Conservation (phyloP, 1,140 invertebrate genomes). For the Euwallacea fornicatus region DNA sequence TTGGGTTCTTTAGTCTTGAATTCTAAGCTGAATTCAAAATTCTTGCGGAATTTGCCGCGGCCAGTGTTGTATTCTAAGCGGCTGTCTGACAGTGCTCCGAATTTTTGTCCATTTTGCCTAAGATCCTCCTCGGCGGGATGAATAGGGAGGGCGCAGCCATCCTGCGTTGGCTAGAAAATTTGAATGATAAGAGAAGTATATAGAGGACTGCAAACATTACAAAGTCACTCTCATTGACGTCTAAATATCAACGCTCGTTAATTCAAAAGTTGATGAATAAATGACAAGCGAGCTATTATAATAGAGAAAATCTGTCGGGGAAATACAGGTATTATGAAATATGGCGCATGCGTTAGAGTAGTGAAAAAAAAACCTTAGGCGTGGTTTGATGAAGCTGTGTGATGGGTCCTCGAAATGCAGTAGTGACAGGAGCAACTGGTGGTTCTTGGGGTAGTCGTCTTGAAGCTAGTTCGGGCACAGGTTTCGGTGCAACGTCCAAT, state of each 20-base stretch:
- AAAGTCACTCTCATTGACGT: too few species aligned
- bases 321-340: too few species aligned
- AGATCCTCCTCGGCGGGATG: slow-evolving; percentile 35
- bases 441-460: slow-evolving; percentile 1
- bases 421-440: background rate
- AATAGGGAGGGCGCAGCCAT: slow-evolving; percentile 42
- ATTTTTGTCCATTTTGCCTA: slow-evolving; percentile 36
- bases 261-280: too few species aligned
- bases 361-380: slow-evolving; percentile 14
- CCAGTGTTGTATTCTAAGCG: slow-evolving; percentile 70
- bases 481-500: slow-evolving; percentile 27
- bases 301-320: too few species aligned
- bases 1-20: slow-evolving; percentile 77
- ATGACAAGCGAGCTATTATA: too few species aligned
- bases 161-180: slow-evolving; percentile 18
- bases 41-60: slow-evolving; percentile 63
- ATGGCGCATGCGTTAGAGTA: too few species aligned
- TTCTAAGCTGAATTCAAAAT: slow-evolving; percentile 76
- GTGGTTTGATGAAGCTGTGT: slow-evolving; percentile 33
- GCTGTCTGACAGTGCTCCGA: slow-evolving; percentile 60
- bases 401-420: slow-evolving; percentile 10
- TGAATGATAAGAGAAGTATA: background rate
- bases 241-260: too few species aligned
- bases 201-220: background rate
- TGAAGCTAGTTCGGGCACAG: background rate